Evolutionary conservation across 2,797 vertebrate genomes (phyloP), one percentile per base, ranked within the genome.

Genomic region (Pagetopsis macropterus): DNA sequence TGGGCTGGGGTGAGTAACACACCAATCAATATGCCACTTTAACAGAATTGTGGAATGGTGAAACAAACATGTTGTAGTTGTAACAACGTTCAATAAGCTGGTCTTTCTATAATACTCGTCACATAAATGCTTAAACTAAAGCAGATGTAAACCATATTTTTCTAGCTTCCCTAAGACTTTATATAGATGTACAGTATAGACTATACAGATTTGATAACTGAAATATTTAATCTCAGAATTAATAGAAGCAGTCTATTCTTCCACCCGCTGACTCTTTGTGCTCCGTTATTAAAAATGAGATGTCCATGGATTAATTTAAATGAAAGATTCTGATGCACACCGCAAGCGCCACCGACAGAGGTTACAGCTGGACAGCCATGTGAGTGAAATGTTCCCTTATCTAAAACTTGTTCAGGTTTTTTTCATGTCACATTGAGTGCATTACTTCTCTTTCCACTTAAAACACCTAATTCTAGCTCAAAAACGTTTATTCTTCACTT

Each of bases 11-110:
- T 70, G 11, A 67, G n/a, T 55, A 56, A 70, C 72, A 55, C 23
- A 62, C 27, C 43, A 46, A 45, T 60, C 60, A 43, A 5, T 54
- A 9, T 56, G n/a, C n/a, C 31, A 63, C 27, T 63, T 21, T 50
- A n/a, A 61, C 23, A n/a, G 9, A 62, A 60, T 14, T 19, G 11
- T 9, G 16, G 2, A 49, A 2, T 33, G 33, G 21, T 73, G 7
- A 27, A 44, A 40, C 46, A 52, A 56, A 59, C 8, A 0, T 63
- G 27, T 69, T 60, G 3, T 10, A 13, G 17, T 63, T 15, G 52
- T 17, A 40, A 50, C 37, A 55, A 23, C 57, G 59, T 44, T 37
- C 21, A 51, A 65, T 1, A 0, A 23, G 11, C 9, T 49, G 16
- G 37, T 44, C 9, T 62, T 17, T 45, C 19, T 59, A 21, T 23